Percentiles rank a stretch among this genome's conserved stretches.
phyloP scores from a whole-genome alignment of 2,888 invertebrate species.

The Cosmopolites sordidus region DNA sequence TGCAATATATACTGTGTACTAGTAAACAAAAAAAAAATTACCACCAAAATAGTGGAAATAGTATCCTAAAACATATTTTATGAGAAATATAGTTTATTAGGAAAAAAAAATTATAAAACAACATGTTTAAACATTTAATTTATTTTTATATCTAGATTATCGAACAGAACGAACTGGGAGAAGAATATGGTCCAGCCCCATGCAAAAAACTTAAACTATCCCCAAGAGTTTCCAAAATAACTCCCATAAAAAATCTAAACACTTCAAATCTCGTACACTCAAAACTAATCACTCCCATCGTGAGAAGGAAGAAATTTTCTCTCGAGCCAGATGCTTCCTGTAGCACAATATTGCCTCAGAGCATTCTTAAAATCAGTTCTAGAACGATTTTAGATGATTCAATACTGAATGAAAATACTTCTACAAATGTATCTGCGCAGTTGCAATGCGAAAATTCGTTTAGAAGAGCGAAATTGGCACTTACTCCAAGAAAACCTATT shows the following conservation, averaged over 20 bases:
- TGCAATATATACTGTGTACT: no score
- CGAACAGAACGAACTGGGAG: constrained; percentile 24
- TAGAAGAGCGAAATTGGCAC: constrained; percentile 27
- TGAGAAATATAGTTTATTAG: not conserved
- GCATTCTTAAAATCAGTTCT: constrained; percentile 58
- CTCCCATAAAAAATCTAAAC: constrained; percentile 14
- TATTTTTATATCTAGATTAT: constrained; percentile 27
- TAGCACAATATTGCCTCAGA: constrained; percentile 54
- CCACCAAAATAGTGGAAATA: no score
- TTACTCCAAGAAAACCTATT: constrained; percentile 36
- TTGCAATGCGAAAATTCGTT: constrained; percentile 19
- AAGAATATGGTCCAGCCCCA: constrained; percentile 28
- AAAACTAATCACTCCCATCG: constrained; percentile 55
- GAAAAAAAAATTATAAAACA: no score
- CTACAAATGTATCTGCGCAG: constrained; percentile 9
- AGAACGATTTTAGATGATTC: constrained; percentile 12
- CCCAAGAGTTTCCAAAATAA: constrained; percentile 27
- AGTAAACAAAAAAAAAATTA: no score
- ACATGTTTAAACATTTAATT: no score
- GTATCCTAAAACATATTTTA: not conserved
- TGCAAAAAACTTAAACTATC: constrained; percentile 36
- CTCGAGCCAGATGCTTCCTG: constrained; percentile 22
- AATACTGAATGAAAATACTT: constrained; percentile 13
- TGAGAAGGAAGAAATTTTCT: constrained; percentile 44
- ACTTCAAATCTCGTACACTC: constrained; percentile 7